Base-by-base conservation (phyloP, 2,888 invertebrate genomes). In the Synanthedon vespiformis region DNA sequence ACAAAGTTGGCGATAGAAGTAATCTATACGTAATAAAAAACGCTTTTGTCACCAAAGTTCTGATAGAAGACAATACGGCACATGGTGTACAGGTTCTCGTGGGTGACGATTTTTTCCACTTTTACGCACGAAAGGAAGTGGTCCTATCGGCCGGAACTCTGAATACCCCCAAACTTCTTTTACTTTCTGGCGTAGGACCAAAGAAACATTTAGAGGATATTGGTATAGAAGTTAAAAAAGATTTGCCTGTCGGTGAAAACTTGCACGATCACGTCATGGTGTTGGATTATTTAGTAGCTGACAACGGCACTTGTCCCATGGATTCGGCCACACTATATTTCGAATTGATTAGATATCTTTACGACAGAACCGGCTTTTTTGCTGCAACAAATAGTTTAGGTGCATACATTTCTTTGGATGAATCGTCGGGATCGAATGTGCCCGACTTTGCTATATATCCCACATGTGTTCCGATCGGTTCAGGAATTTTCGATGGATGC, bases 361-460 rank as follows among this genome's bases (percentile, higher is more conserved):
- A 77, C 55, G 68, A 80, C 53, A 63, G 66, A 27, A 66, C 72
- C 5, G 84, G 84, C 0, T 16, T 60, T 0, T 59, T 74, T 3
- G 67, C 74, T 0, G 63, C 61, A 44, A 65, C 74, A 2, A 71
- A 77, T 54, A 77, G 72, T 27, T 62, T 82, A 63, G 82, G 69
- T 0, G 72, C 73, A 0, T 76, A 82, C 53, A 56, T 79, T 1
- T 65, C 74, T 2, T 57, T 72, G 40, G 61, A 63, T 1, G 55
- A 55, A 2, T 58, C 58, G 1, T 14, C 54, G 0, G 54, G 61
- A 0, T 58, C 61, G 0, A 69, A 71, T 14, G 63, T 71, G 1
- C 82, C 85, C 1, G 74, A 83, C 49, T 81, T 80, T 51, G 80
- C 71, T 0, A 70, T 81, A 40, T 84, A 83, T 49, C 82, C 84